Evolutionary conservation across 2,797 vertebrate genomes (phyloP), one percentile per base, ranked within the genome.

Genomic region (Tiaroga cobitis): DNA sequence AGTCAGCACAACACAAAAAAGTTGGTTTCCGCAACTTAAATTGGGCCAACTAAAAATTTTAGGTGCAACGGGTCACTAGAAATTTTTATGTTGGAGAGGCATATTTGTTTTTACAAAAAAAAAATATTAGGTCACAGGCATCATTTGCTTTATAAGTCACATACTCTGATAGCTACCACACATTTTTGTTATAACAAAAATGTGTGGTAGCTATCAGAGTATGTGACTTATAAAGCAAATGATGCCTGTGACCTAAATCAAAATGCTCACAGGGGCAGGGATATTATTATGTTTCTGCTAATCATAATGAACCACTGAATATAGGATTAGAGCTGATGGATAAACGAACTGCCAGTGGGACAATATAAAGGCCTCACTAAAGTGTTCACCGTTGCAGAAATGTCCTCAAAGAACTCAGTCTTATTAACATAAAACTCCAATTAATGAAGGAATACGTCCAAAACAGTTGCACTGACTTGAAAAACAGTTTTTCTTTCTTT

Each of bases 181-280:
- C n/a, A n/a, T n/a, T n/a, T n/a, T n/a, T n/a, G n/a, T n/a, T n/a
- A 84, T 70, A 72, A 77, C 76, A 85, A 68, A 82, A 68, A 85
- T 46, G 84, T 68, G 63, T 87, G 54, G 86, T 86, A 88, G 75
- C 46, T 68, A 54, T 84, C 54, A 32, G 80, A 80, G 70, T 83
- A 63, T 63, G 43, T 29, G 56, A 72, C 80, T 72, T 43, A 80
- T 21, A 82, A 77, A 61, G 81, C 84, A 73, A 86, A 81, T 81
- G 82, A 90, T 81, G 61, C 15, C 83, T 75, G 65, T 88, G 85
- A 88, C 88, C 83, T 83, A 81, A 80, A 87, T 88, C 51, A 56
- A 81, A 84, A 81, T n/a, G 81, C 41, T 61, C 49, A 10, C 54
- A n/a, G 68, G 67, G 37, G 43, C 61, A 75, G 51, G 82, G 54